These are phyloP conservation scores for Prunella fulvescens DNA, from an alignment of 2,113 vertebrate species.

Conservation along the genomic window DNA sequence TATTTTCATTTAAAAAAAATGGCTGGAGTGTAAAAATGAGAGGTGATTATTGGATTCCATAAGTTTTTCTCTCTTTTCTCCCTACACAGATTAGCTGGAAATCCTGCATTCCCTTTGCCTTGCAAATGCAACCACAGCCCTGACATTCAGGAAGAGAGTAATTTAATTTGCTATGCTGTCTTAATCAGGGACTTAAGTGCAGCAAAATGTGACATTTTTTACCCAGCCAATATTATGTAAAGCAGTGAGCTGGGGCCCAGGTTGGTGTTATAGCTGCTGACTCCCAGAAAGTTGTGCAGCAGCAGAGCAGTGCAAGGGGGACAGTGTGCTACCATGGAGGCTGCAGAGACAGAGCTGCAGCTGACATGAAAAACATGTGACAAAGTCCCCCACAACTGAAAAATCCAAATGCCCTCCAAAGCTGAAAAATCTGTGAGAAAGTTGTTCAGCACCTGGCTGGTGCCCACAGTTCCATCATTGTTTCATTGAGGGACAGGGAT, in stretches of 20 bases:
- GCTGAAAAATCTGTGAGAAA: background rate
- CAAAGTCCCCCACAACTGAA: background rate
- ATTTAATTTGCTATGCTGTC: background rate
- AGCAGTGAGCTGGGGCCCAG: background rate
- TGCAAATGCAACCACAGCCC: background rate
- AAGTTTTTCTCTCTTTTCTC: background rate
- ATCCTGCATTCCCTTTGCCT: background rate
- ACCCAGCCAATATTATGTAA: background rate
- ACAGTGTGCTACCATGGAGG: background rate
- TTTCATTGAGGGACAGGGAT: background rate
- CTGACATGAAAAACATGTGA: background rate
- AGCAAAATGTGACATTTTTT: conserved; percentile 11
- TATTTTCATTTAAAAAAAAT: background rate
- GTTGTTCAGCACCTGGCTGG: background rate
- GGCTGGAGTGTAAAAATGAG: background rate
- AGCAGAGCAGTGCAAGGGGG: background rate
- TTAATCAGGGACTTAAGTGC: background rate
- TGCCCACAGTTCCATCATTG: background rate
- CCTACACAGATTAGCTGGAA: background rate
- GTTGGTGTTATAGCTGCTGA: background rate
- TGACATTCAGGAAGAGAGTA: background rate
- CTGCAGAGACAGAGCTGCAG: background rate
- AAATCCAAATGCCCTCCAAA: background rate
- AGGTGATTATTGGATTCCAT: background rate
- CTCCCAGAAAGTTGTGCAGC: background rate